Evolutionary conservation across 2,797 vertebrate genomes (phyloP), one percentile per base, ranked within the genome.

Genomic region (Acanthurus lineatus): DNA sequence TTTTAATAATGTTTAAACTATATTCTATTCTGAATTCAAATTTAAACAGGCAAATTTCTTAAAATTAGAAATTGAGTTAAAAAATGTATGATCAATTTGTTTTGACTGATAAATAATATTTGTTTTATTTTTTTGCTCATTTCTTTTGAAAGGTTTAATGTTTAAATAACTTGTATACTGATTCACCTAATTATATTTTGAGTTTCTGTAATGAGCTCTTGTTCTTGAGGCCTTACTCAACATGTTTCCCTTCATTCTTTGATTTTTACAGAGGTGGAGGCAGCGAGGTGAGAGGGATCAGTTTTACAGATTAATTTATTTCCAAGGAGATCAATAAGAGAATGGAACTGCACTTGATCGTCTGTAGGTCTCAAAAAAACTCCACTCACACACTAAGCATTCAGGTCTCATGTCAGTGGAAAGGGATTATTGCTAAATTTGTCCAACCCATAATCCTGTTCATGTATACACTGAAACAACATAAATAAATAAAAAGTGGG

Each of bases 301-400:
- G 6, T 11, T 16, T 22, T 12, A 22, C 14, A 59, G 35, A 8
- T 42, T 40, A 20, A 66, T 52, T 51, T 52, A 52, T 40, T 32
- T 32, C 48, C 7, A 12, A 12, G 2, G 14, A 11, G n/a, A 28
- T 64, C 52, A 7, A 22, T 16, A n/a, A 16, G 47, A 48, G 42
- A 76, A 51, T 14, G 15, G 63, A 77, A 73, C 65, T 68, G 60
- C 53, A 68, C 54, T 14, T 20, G 25, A 44, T 58, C 17, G 61
- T 19, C 76, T 57, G 72, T 79, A 49, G 35, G 6, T 19, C 40
- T 69, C n/a, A 5, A 28, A 65, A 59, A 59, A 48, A 66, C 9
- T 8, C 28, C 15, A 51, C 20, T 28, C n/a, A 17, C 19, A 22
- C 12, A 4, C 22, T 48, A 17, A 62, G 15, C 32, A 9, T 20